Conservation (phyloP, 2,888 invertebrate genomes). For the Coelopa pilipes region DNA sequence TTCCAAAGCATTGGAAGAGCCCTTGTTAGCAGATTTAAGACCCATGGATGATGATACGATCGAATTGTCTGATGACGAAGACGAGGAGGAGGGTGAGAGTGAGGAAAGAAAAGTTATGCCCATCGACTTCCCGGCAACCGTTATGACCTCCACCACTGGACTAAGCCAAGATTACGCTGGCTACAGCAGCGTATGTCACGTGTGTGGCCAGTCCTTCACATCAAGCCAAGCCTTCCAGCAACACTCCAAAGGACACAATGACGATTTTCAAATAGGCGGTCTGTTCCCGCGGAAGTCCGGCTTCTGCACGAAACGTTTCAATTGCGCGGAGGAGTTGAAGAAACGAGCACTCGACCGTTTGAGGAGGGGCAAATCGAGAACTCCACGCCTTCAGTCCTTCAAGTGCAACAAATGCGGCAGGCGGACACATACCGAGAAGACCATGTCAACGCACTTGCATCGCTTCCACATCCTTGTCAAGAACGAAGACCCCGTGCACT, state of each 20-base stretch:
- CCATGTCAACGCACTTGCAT: background rate
- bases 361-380: background rate
- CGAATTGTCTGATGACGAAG: slow-evolving; percentile 5
- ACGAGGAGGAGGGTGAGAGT: background rate
- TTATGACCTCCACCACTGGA: background rate
- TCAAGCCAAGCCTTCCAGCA: background rate
- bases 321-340: background rate
- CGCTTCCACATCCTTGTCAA: background rate
- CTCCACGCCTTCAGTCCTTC: background rate
- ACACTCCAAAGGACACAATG: background rate
- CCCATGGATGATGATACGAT: background rate
- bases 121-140: background rate
- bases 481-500: background rate
- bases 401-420: background rate
- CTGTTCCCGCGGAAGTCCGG: background rate
- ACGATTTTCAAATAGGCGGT: background rate
- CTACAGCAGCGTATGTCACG: background rate
- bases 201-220: background rate
- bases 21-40: background rate
- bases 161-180: background rate
- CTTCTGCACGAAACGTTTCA: slow-evolving; percentile 12
- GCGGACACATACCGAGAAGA: background rate
- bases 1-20: background rate
- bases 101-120: background rate
- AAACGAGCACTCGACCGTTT: background rate